A percentile compares a stretch with the other conserved stretches of the same genome.
These are phyloP conservation scores for Syrista parreyssii DNA, from an alignment of 2,888 invertebrate genomes.

Conservation along the genomic window DNA sequence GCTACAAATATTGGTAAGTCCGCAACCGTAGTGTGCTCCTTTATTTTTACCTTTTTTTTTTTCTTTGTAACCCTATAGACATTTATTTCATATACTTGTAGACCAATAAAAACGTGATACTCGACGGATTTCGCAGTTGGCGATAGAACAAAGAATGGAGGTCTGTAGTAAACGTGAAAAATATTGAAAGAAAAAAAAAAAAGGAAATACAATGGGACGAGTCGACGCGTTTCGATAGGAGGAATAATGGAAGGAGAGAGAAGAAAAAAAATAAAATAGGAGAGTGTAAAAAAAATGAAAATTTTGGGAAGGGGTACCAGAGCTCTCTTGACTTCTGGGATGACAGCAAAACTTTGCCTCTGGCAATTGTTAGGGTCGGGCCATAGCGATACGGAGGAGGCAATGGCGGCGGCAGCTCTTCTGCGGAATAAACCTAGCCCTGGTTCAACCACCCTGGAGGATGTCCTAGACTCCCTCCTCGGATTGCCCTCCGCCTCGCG, in stretches of 20 bases:
- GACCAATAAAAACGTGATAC: too few relatives aligned
- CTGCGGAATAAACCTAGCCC: slow-evolving; percentile 68
- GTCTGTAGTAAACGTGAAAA: too few relatives aligned
- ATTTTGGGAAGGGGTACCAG: too few relatives aligned
- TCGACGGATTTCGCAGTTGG: too few relatives aligned
- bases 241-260: neutral
- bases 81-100: too few relatives aligned
- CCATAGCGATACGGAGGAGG: slow-evolving; percentile 62
- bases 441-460: slow-evolving; percentile 90
- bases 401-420: slow-evolving; percentile 61
- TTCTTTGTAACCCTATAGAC: too few relatives aligned
- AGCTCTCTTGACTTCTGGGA: neutral
- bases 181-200: too few relatives aligned
- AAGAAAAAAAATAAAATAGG: neutral
- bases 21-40: too few relatives aligned
- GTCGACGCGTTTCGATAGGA: neutral
- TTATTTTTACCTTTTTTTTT: too few relatives aligned
- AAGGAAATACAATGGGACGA: neutral
- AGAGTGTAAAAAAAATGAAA: neutral
- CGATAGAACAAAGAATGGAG: too few relatives aligned
- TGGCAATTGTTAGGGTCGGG: slow-evolving; percentile 54
- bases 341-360: slow-evolving; percentile 3
- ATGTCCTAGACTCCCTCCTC: slow-evolving; percentile 92
- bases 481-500: slow-evolving; percentile 83
- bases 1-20: too few relatives aligned